Conservation (phyloP, 35 echinoderm and acorn worm genomes). For the Strongylocentrotus purpuratus region DNA sequence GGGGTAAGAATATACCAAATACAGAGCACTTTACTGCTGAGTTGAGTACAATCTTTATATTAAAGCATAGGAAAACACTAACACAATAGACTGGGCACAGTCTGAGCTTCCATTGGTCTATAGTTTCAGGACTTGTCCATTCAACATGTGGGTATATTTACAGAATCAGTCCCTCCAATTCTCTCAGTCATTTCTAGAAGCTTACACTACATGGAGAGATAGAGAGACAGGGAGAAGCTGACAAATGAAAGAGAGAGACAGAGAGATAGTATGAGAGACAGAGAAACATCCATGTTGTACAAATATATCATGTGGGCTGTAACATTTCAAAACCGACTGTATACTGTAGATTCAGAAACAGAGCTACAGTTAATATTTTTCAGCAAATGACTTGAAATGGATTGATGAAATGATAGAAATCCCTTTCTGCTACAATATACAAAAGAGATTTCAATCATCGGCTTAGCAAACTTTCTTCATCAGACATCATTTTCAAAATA, state of each 20-base stretch:
- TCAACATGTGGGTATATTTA: constrained; percentile 10
- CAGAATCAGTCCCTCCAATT: not conserved
- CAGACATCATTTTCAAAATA: no score
- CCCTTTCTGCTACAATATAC: not conserved
- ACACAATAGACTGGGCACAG: not conserved
- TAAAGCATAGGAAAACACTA: not conserved
- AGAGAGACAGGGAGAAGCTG: not conserved
- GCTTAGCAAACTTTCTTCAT: no score
- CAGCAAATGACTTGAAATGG: not conserved
- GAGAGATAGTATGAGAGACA: no score
- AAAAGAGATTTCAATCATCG: not conserved
- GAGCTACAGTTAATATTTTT: not conserved
- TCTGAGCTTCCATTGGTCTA: constrained; percentile 18
- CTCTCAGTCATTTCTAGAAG: constrained; percentile 15
- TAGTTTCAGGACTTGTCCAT: constrained; percentile 34
- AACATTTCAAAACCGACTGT: not conserved
- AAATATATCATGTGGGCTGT: not conserved
- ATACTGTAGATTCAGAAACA: not conserved
- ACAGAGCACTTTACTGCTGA: not conserved
- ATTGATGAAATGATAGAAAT: not conserved
- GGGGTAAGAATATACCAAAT: not conserved
- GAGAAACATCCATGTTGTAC: not conserved
- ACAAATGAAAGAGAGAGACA: no score
- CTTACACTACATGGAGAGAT: not conserved
- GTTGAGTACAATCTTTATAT: not conserved